Percentiles rank a stretch among this genome's conserved stretches.
Conservation (phyloP, 2,888 invertebrate genomes). For the Drosophila nigricruria region DNA sequence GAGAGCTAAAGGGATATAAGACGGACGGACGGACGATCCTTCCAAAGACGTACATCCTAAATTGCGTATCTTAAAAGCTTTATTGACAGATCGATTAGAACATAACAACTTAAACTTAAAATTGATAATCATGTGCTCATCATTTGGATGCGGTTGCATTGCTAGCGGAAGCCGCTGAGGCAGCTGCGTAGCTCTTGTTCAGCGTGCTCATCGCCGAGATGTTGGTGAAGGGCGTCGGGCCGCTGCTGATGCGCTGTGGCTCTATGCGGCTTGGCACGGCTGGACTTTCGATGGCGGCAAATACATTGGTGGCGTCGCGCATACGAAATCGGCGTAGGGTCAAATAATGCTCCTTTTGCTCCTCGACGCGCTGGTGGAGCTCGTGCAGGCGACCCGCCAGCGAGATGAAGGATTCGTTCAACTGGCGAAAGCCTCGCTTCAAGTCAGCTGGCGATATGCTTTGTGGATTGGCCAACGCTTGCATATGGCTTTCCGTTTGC, state of each 20-base stretch:
- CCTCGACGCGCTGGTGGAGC: slow-evolving; percentile 91
- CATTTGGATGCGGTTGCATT: slow-evolving; percentile 52
- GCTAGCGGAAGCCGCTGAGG: slow-evolving; percentile 53
- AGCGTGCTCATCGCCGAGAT: slow-evolving; percentile 81
- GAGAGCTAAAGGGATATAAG: too few species aligned
- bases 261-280: slow-evolving; percentile 74
- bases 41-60: background rate
- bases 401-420: slow-evolving; percentile 94
- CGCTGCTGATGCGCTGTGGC: slow-evolving; percentile 86
- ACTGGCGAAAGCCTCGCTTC: slow-evolving; percentile 91
- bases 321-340: slow-evolving; percentile 91
- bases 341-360: slow-evolving; percentile 94
- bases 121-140: slow-evolving; percentile 10
- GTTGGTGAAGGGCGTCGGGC: slow-evolving; percentile 88
- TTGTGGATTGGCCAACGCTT: slow-evolving; percentile 88
- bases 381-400: slow-evolving; percentile 94
- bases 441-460: slow-evolving; percentile 91
- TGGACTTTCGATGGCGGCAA: slow-evolving; percentile 86
- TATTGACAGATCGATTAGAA: slow-evolving; percentile 34
- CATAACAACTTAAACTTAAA: slow-evolving; percentile 28
- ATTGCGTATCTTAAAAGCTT: slow-evolving; percentile 27
- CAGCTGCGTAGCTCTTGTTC: slow-evolving; percentile 72
- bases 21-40: background rate
- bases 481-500: slow-evolving; percentile 90
- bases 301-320: slow-evolving; percentile 91